phyloP scores from a whole-genome alignment of 2,888 invertebrate genomes.

The Patella pellucida region DNA sequence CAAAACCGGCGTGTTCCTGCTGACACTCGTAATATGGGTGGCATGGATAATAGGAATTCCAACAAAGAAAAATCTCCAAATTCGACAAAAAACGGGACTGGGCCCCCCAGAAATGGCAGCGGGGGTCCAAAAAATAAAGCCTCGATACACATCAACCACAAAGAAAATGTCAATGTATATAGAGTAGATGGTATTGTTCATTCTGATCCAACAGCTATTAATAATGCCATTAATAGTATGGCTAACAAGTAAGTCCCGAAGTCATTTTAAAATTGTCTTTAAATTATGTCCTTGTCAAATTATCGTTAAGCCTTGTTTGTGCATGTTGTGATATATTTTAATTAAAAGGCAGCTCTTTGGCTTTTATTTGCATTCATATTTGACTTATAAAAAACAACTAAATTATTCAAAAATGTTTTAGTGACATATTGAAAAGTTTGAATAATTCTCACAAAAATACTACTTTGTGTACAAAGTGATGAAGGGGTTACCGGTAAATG shows the following conservation, averaged over 20 bases:
- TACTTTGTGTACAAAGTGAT: too few relatives aligned
- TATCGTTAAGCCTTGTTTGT: too few relatives aligned
- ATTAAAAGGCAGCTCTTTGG: too few relatives aligned
- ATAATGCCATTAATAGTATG: conserved; percentile 72
- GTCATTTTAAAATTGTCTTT: conserved; percentile 3
- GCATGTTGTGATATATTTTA: too few relatives aligned
- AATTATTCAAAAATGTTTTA: too few relatives aligned
- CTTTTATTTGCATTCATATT: too few relatives aligned
- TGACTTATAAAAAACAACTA: too few relatives aligned
- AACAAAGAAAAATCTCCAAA: conserved; percentile 62
- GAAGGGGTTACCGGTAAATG: too few relatives aligned
- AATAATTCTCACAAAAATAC: too few relatives aligned
- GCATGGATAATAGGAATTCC: conserved; percentile 48
- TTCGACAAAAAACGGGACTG: conserved; percentile 63
- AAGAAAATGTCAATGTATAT: conserved; percentile 71
- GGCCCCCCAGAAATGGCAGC: conserved; percentile 56
- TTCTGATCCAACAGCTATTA: conserved; percentile 74
- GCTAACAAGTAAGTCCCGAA: conserved; percentile 54
- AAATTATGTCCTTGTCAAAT: too few relatives aligned
- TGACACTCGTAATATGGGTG: conserved; percentile 38
- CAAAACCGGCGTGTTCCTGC: conserved; percentile 51
- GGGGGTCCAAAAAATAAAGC: conserved; percentile 53
- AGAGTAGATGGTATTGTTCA: conserved; percentile 75
- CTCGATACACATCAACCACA: conserved; percentile 49
- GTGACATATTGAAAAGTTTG: too few relatives aligned